Base-by-base conservation (phyloP, 2,113 vertebrate genomes). In the Tylochromis polylepis region DNA sequence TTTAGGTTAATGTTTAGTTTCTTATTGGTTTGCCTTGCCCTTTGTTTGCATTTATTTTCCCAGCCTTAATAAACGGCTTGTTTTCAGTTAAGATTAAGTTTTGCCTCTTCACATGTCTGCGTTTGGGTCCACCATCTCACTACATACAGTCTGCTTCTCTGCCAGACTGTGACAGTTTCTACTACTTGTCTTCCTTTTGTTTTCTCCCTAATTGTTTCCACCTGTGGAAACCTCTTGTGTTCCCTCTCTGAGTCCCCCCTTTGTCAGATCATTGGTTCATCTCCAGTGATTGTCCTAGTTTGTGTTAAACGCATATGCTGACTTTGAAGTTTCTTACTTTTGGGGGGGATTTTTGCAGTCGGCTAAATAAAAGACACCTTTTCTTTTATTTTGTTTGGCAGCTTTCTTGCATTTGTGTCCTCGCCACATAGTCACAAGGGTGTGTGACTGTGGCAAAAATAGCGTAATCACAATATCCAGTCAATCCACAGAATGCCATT, bases 371-470 rank as follows among this genome's bases (percentile, higher is more conserved):
- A 53, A 53, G 11, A 20, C 11, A 31, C 4, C 1, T 49, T 77
- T 77, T 53, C 3, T 3, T 8, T 20, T n/a, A 1, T 77, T 51
- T 31, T 27, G 16, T 77, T 51, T 46, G 67, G 41, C 0, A 0
- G 14, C 10, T 72, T 43, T 43, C 38, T 8, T 72, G 14, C 22
- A 18, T 72, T 72, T 72, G 67, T 24, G 65, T 11, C 22, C 14
- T 27, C 8, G 27, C 38, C 67, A 70, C n/a, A 43, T 36, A 29
- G 29, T 29, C 34, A 36, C 34, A 36, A 29, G 4, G 29, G 4
- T 29, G 29, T 29, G 29, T 29, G 70, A 49, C 24, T 75, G 43
- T 2, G 70, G 24, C 43, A 75, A 75, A 16, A 41, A 49, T 49
- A 49, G 41, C 22, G 3, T 38, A 65, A 65, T 65, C n/a, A 65